Percentiles rank a stretch among this genome's conserved stretches.
These are phyloP conservation scores for Cacajao melanocephalus DNA, from an alignment of 2,797 vertebrate species.

Conservation along the genomic window DNA sequence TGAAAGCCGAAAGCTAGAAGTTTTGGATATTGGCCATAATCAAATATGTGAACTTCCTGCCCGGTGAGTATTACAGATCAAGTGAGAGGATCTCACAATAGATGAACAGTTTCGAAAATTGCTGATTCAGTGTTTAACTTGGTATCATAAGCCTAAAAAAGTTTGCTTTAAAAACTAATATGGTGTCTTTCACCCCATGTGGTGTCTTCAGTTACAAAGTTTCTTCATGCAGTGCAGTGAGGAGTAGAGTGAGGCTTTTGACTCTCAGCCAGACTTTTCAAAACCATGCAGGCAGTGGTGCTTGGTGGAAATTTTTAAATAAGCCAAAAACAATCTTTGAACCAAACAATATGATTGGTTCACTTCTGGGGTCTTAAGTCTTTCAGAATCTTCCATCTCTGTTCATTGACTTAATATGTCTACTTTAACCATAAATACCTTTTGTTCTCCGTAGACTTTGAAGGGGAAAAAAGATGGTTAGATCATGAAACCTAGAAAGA, in stretches of 20 bases:
- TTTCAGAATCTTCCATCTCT: slow-evolving; percentile 11
- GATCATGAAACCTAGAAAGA: slow-evolving; percentile 5
- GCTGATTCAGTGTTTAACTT: slow-evolving; percentile 73
- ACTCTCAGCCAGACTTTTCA: slow-evolving; percentile 62
- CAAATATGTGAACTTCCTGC: slow-evolving; percentile 93
- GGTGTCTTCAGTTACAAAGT: slow-evolving; percentile 23
- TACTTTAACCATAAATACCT: background rate
- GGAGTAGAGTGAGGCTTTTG: slow-evolving; percentile 59
- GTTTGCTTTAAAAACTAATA: slow-evolving; percentile 65
- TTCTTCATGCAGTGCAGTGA: slow-evolving; percentile 43
- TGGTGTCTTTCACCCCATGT: slow-evolving; percentile 67
- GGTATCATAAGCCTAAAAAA: slow-evolving; percentile 54
- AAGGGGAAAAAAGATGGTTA: background rate
- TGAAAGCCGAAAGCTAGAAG: slow-evolving; percentile 95
- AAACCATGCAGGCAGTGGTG: slow-evolving; percentile 10
- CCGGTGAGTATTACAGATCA: slow-evolving; percentile 87
- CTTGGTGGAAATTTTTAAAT: slow-evolving; percentile 64
- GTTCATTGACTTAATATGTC: background rate
- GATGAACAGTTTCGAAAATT: slow-evolving; percentile 61
- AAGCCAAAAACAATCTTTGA: background rate
- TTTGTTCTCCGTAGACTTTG: background rate
- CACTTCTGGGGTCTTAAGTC: background rate
- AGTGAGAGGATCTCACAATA: slow-evolving; percentile 30
- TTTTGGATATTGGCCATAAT: slow-evolving; percentile 96
- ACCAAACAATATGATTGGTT: background rate